Evolutionary conservation across 2,113 vertebrate genomes (phyloP), one percentile per base, ranked within the genome.

Genomic region (Muntiacus muntjak): DNA sequence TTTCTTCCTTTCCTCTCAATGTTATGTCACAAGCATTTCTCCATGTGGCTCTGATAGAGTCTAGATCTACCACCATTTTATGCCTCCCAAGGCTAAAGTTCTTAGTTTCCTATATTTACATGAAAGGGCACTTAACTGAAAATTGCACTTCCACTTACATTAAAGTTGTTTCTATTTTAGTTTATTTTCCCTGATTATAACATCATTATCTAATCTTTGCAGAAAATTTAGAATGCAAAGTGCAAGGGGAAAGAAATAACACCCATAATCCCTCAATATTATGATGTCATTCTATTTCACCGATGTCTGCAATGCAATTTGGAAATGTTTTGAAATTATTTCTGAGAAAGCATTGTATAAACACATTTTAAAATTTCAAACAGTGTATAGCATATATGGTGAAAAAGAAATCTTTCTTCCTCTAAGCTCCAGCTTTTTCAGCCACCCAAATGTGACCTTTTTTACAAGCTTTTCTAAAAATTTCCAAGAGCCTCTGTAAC

Each of bases 181-280:
- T 92, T 96, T 95, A 58, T 94, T 96, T 90, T 58, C 57, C 81
- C 33, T 96, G 74, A 82, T 96, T 94, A 93, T 90, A 71, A 79
- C 83, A 81, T 87, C 50, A 74, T 95, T 94, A 90, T 93, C 85
- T 84, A 81, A 79, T 93, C 89, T 95, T 79, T 30, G 81, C 82
- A 95, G 85, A 76, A 81, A 87, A 97, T 88, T 54, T 40, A 64
- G 52, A 93, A 92, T 47, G 52, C 21, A 45, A 88, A 71, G 85
- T 50, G 57, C 83, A 85, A 89, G 43, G 52, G 79, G 67, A 71
- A 55, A 16, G 33, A 57, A 76, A 64, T 50, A 26, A 47, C 6
- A 4, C 21, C 81, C 79, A 57, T 55, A 57, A 57, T 74, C 87
- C 36, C 28, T 79, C 30, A 14, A 12, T 26, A 40, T 58, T 57